These are phyloP conservation scores for Hydractinia echinata DNA, from an alignment of 30 jellyfish, hydroid and myxozoan genomes.

Conservation along the genomic window DNA sequence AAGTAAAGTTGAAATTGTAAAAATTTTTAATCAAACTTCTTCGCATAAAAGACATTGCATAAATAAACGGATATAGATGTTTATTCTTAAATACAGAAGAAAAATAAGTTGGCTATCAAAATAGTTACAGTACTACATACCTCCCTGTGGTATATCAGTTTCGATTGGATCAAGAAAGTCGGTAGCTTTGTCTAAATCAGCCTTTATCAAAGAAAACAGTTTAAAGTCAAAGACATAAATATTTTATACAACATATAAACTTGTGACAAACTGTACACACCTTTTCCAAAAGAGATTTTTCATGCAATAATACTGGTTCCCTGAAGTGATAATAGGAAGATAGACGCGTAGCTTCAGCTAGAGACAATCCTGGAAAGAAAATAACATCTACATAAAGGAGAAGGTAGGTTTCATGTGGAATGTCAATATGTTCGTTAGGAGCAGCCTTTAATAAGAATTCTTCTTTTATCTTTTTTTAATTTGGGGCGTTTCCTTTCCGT, in stretches of 20 bases:
- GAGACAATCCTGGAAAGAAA: conserved; percentile 58
- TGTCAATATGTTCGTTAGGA: no score
- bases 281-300: conserved; percentile 75
- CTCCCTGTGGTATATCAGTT: conserved; percentile 81
- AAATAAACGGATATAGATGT: not conserved
- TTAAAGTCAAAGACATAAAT: not conserved
- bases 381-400: not conserved
- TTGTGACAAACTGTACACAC: conserved; percentile 18
- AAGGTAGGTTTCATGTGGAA: no score
- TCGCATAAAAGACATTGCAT: not conserved
- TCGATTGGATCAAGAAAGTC: conserved; percentile 95
- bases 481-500: no score
- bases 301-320: conserved; percentile 73
- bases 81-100: not conserved
- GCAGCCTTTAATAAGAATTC: no score
- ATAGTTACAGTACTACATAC: conserved; percentile 24
- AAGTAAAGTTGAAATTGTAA: no score
- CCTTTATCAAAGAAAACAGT: conserved; percentile 39
- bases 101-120: not conserved
- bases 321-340: conserved; percentile 87
- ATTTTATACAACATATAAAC: not conserved
- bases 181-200: conserved; percentile 86
- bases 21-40: no score
- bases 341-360: conserved; percentile 78
- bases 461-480: no score